Evolutionary conservation across 2,888 invertebrate species (phyloP).

Genomic region (Lasioglossum malachurum): DNA sequence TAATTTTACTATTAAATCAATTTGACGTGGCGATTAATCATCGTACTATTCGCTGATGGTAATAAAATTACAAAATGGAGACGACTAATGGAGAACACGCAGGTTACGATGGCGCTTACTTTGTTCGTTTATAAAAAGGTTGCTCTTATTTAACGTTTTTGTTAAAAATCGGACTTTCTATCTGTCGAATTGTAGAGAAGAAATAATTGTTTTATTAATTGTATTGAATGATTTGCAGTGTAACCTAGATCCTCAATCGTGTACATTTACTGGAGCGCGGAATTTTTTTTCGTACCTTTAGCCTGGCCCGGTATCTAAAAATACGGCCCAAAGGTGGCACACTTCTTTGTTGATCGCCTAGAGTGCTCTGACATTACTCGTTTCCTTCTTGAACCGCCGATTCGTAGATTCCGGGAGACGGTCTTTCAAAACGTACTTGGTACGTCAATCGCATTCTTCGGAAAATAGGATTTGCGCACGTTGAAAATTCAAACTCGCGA

Average conservation of each 20-base stretch:
- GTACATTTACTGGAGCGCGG: neutral
- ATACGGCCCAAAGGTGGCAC: neutral
- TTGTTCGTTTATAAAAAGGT: neutral
- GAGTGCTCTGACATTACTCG: slow-evolving; percentile 10
- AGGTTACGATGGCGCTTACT: no score
- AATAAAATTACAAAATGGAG: neutral
- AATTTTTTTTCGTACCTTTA: neutral
- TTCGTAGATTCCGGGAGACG: slow-evolving; percentile 10
- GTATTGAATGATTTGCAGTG: neutral
- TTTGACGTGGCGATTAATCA: neutral
- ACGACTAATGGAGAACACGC: neutral
- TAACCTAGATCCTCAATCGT: neutral
- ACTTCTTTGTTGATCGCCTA: slow-evolving; percentile 3
- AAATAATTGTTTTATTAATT: neutral
- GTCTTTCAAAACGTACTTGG: slow-evolving; percentile 17
- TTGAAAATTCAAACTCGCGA: slow-evolving; percentile 21
- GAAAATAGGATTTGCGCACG: slow-evolving; percentile 15
- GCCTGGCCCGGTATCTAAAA: neutral
- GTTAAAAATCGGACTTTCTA: neutral
- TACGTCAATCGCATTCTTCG: slow-evolving; percentile 15
- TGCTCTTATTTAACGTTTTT: neutral
- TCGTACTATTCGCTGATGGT: neutral
- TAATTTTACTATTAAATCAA: neutral
- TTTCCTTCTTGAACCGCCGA: neutral
- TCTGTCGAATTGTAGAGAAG: neutral